These are phyloP conservation scores for Galemys pyrenaicus DNA, from an alignment of 2,113 vertebrate genomes.

Conservation along the genomic window DNA sequence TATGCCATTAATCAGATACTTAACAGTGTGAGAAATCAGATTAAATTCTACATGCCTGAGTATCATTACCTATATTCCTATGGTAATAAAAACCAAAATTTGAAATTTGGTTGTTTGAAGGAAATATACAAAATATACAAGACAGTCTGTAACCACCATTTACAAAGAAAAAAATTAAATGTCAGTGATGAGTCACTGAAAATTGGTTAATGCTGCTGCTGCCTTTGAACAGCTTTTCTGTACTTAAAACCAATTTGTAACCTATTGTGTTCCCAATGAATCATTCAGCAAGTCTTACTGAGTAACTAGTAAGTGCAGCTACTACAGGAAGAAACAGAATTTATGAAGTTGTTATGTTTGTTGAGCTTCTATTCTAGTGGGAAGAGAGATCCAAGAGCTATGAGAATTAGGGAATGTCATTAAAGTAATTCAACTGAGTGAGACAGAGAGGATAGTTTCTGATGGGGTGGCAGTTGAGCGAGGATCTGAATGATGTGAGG, in stretches of 20 bases:
- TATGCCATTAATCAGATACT: background rate
- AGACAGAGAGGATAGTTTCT: background rate
- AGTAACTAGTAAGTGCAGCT: background rate
- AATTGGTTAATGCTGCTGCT: background rate
- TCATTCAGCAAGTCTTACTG: background rate
- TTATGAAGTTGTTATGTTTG: background rate
- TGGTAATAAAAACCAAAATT: background rate
- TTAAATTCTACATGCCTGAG: background rate
- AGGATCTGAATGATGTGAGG: background rate
- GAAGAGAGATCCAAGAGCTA: background rate
- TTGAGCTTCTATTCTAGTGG: background rate
- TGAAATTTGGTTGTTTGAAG: background rate
- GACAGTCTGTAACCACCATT: background rate
- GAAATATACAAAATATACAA: background rate
- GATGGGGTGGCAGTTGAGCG: background rate
- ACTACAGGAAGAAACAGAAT: background rate
- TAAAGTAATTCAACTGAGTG: too few species aligned
- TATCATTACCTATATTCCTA: background rate
- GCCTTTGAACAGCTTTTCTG: background rate
- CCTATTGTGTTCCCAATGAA: background rate
- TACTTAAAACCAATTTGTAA: background rate
- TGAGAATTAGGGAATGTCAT: background rate
- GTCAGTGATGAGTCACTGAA: background rate
- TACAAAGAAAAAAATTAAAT: background rate
- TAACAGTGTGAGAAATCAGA: background rate